phyloP scores from a whole-genome alignment of 1,140 invertebrate species.

The Adoxophyes honmai region DNA sequence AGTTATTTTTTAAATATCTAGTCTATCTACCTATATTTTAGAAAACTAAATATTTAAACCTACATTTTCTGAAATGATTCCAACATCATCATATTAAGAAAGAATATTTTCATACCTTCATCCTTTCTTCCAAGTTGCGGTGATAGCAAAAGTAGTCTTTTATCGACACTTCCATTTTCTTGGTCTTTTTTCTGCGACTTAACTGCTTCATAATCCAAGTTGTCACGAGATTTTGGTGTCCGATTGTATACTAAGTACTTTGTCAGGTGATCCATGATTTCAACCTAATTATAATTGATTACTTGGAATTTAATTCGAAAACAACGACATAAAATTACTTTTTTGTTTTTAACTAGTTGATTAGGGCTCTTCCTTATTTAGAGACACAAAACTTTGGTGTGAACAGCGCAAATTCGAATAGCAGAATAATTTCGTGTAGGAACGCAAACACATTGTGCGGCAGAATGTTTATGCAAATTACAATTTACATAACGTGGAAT shows the following conservation, averaged over 20 bases:
- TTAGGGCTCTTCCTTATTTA: background rate
- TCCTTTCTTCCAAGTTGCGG: slow-evolving; percentile 42
- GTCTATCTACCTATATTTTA: too few species aligned
- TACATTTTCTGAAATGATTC: too few species aligned
- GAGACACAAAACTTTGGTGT: background rate
- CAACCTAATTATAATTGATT: background rate
- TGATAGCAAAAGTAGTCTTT: slow-evolving; percentile 48
- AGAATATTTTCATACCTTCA: slow-evolving; percentile 40
- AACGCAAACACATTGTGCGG: background rate
- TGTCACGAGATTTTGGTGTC: slow-evolving; percentile 43
- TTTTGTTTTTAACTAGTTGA: background rate
- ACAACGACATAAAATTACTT: background rate
- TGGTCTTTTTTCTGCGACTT: slow-evolving; percentile 41
- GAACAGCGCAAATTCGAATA: background rate
- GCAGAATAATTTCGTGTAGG: background rate
- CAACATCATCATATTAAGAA: background rate
- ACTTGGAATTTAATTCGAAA: too few species aligned
- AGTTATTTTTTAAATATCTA: too few species aligned
- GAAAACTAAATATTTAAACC: too few species aligned
- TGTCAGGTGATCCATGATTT: slow-evolving; percentile 50
- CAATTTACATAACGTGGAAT: slow-evolving; percentile 11
- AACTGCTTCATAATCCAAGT: slow-evolving; percentile 48
- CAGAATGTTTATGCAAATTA: slow-evolving; percentile 13
- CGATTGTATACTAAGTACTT: slow-evolving; percentile 62
- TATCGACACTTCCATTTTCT: slow-evolving; percentile 39